These are phyloP conservation scores for Gracilinanus agilis DNA, from an alignment of 2,113 vertebrate genomes.

Conservation along the genomic window DNA sequence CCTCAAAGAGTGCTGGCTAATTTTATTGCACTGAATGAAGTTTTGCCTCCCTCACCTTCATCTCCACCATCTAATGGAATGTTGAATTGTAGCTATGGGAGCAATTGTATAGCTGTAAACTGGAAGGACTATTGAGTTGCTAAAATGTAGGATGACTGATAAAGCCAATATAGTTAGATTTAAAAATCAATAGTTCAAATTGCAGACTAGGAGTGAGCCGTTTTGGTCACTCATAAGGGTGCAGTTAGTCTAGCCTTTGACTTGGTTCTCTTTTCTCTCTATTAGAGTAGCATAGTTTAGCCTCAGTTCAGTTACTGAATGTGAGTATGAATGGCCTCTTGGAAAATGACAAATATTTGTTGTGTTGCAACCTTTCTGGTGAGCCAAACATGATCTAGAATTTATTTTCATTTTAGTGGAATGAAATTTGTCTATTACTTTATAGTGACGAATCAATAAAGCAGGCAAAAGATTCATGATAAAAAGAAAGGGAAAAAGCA, in stretches of 20 bases:
- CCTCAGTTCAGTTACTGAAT: slow-evolving; percentile 46
- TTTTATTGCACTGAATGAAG: slow-evolving; percentile 37
- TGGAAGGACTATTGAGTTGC: slow-evolving; percentile 69
- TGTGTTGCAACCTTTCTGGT: slow-evolving; percentile 51
- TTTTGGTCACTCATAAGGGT: slow-evolving; percentile 40
- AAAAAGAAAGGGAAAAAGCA: not conserved
- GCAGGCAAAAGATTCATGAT: slow-evolving; percentile 13
- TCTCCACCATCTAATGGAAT: slow-evolving; percentile 63
- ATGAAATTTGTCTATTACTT: slow-evolving; percentile 62
- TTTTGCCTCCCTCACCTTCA: slow-evolving; percentile 51
- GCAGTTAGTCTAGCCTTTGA: slow-evolving; percentile 31
- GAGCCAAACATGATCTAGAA: not conserved
- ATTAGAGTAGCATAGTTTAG: slow-evolving; percentile 48
- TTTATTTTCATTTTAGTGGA: slow-evolving; percentile 36
- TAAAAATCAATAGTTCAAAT: slow-evolving; percentile 74
- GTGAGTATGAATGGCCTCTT: slow-evolving; percentile 44
- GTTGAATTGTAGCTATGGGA: slow-evolving; percentile 60
- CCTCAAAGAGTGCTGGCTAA: slow-evolving; percentile 22
- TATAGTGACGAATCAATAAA: slow-evolving; percentile 46
- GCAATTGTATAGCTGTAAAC: slow-evolving; percentile 62
- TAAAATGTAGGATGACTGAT: slow-evolving; percentile 74
- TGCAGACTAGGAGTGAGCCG: not conserved
- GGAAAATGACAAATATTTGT: slow-evolving; percentile 48
- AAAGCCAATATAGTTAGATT: slow-evolving; percentile 57
- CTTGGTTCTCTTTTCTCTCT: slow-evolving; percentile 27